A percentile compares a stretch with the other conserved stretches of the same genome.
phyloP scores from a whole-genome alignment of 2,797 vertebrate species.

The Alcedo atthis region DNA sequence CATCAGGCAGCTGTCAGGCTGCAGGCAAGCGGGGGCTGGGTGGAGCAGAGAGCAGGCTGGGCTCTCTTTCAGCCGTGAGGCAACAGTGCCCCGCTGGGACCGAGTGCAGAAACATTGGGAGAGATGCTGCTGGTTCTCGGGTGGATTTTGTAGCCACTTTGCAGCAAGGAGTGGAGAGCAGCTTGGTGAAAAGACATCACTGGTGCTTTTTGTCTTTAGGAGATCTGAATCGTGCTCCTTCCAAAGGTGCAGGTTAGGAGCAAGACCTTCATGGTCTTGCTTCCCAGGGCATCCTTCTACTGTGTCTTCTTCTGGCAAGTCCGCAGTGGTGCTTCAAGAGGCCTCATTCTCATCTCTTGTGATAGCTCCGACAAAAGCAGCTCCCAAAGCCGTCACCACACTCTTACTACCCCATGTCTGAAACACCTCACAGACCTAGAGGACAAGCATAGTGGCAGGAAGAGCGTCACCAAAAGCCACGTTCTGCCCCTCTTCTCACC shows the following conservation, averaged over 20 bases:
- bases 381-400: neutral
- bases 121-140: neutral
- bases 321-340: neutral
- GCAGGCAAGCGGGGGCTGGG: neutral
- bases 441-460: neutral
- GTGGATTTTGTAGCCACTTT: neutral
- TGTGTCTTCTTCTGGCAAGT: neutral
- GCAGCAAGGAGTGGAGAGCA: neutral
- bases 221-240: neutral
- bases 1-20: neutral
- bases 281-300: neutral
- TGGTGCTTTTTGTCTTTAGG: neutral
- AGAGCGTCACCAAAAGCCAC: neutral
- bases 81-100: conserved; percentile 65
- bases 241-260: neutral
- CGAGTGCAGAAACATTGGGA: neutral
- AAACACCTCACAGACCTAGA: neutral
- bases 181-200: neutral
- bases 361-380: neutral
- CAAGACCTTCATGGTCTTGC: neutral
- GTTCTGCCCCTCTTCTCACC: neutral
- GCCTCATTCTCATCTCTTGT: neutral
- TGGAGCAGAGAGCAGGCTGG: neutral
- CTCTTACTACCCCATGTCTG: neutral
- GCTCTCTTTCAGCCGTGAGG: neutral